Evolutionary conservation across 2,113 vertebrate species (phyloP).

Genomic region (Caracal caracal): DNA sequence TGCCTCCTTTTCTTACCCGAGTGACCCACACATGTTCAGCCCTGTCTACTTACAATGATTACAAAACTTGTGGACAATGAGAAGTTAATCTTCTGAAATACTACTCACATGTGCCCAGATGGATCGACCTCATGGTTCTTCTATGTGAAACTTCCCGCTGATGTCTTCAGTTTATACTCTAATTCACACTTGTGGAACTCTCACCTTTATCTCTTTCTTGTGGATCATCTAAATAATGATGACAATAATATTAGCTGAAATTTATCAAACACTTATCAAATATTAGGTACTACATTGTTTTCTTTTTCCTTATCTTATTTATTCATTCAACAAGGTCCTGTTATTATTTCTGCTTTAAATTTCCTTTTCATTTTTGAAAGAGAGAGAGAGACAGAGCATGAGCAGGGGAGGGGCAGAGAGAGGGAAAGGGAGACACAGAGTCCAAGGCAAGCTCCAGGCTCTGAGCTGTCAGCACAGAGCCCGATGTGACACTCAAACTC

Average conservation of each 20-base stretch:
- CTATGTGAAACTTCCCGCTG: background rate
- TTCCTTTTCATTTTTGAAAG: no score
- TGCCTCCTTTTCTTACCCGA: background rate
- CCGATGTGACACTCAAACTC: no score
- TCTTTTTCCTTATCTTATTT: background rate
- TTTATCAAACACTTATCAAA: background rate
- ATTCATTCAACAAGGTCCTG: background rate
- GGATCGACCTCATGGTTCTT: background rate
- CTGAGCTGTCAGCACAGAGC: no score
- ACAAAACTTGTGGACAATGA: background rate
- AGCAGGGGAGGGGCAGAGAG: no score
- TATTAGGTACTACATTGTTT: background rate
- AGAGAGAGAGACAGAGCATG: no score
- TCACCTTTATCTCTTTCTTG: background rate
- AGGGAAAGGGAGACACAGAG: no score
- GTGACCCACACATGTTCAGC: background rate
- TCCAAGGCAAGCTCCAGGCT: no score
- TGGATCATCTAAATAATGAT: background rate
- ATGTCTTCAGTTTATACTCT: background rate
- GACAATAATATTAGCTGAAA: background rate
- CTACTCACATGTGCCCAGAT: background rate
- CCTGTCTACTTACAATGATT: background rate
- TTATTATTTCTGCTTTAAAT: background rate
- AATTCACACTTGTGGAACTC: background rate
- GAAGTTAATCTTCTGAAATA: background rate